These are phyloP conservation scores for Anolis sagrei DNA, from an alignment of 2,113 vertebrate species.

Conservation along the genomic window DNA sequence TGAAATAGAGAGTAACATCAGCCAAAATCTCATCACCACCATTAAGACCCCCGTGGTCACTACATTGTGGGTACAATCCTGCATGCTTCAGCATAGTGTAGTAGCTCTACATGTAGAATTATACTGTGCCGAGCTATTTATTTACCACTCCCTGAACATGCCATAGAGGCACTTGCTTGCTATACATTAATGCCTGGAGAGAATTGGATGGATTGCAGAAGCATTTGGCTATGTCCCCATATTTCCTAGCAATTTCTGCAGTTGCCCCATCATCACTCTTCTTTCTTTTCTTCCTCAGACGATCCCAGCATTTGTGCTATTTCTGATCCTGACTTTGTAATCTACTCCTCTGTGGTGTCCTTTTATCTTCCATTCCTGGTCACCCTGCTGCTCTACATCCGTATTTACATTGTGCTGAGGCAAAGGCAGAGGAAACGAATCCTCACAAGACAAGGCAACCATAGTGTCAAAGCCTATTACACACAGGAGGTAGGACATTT, in stretches of 20 bases:
- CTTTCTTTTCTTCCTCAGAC: constrained; percentile 71
- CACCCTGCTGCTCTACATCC: constrained; percentile 91
- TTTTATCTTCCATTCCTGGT: constrained; percentile 94
- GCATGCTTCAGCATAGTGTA: too few species aligned
- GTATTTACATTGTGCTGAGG: constrained; percentile 91
- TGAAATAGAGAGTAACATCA: not conserved
- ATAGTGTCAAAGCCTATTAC: constrained; percentile 66
- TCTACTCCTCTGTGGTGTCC: constrained; percentile 95
- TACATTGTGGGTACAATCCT: too few species aligned
- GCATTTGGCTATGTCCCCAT: too few species aligned
- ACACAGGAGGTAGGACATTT: constrained; percentile 69
- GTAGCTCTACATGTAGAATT: too few species aligned
- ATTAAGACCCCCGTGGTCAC: too few species aligned
- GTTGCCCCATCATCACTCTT: not conserved
- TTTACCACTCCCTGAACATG: too few species aligned
- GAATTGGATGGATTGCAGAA: too few species aligned
- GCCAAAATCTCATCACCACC: not conserved
- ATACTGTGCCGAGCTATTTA: too few species aligned
- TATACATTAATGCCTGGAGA: too few species aligned
- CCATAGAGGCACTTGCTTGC: too few species aligned
- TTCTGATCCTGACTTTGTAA: constrained; percentile 93
- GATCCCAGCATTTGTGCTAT: constrained; percentile 91
- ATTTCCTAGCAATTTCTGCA: too few species aligned
- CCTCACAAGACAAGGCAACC: constrained; percentile 84
- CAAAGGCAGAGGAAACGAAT: constrained; percentile 86